Conservation (phyloP, 2,888 invertebrate genomes). For the Dicycla oo region DNA sequence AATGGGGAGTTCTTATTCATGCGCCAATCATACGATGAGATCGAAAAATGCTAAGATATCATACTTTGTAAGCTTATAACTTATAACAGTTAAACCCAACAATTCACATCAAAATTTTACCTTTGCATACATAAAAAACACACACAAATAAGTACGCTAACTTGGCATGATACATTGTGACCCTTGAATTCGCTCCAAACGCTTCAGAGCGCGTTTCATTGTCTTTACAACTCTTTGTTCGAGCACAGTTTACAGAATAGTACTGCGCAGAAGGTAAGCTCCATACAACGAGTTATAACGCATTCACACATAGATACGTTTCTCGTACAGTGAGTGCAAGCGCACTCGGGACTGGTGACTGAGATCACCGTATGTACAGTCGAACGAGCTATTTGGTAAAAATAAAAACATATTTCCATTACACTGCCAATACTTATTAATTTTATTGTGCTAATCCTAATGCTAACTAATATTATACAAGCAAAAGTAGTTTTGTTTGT, state of each 20-base stretch:
- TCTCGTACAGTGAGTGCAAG: neutral
- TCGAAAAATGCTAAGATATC: neutral
- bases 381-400: neutral
- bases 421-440: neutral
- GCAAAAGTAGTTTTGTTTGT: too few relatives aligned
- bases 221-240: constrained; percentile 38
- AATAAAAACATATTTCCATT: neutral
- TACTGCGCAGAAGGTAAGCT: constrained; percentile 12
- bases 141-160: neutral
- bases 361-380: neutral
- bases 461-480: too few relatives aligned
- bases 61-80: neutral
- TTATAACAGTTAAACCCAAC: neutral
- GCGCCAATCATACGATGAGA: neutral
- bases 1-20: too few relatives aligned
- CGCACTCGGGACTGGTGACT: neutral
- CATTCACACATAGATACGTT: neutral
- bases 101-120: neutral
- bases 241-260: neutral
- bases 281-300: neutral
- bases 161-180: constrained; percentile 33
- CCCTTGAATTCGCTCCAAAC: constrained; percentile 40
- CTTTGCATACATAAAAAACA: neutral
- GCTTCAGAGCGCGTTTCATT: constrained; percentile 36
- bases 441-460: neutral